Evolutionary conservation across 2,888 invertebrate genomes (phyloP).

Genomic region (Dolichomitus sp.): DNA sequence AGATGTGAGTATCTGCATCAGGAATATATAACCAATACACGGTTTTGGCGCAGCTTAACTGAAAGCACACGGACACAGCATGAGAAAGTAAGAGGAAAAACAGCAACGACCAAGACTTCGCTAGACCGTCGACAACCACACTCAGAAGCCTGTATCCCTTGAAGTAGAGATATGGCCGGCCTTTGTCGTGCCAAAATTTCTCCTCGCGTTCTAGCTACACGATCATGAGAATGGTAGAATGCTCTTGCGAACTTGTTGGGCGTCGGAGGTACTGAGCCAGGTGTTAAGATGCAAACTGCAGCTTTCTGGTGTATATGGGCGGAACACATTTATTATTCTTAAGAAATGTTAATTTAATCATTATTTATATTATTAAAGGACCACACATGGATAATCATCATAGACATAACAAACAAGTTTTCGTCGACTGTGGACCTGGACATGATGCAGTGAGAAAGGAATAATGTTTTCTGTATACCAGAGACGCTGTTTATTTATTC

Average conservation of each 20-base stretch:
- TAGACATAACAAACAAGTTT: neutral
- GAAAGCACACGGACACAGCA: slow-evolving; percentile 65
- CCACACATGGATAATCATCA: neutral
- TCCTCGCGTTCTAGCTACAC: slow-evolving; percentile 33
- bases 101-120: slow-evolving; percentile 19
- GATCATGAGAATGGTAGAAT: neutral
- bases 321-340: neutral
- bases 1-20: slow-evolving; percentile 2
- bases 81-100: slow-evolving; percentile 29
- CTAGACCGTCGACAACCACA: neutral
- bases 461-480: neutral
- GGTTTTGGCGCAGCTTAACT: slow-evolving; percentile 70
- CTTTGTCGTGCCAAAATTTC: slow-evolving; percentile 82
- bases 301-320: neutral
- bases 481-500: neutral
- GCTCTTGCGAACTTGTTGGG: neutral
- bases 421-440: neutral
- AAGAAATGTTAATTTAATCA: neutral
- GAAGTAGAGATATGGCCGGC: slow-evolving; percentile 78
- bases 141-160: slow-evolving; percentile 73
- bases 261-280: slow-evolving; percentile 1
- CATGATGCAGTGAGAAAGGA: neutral
- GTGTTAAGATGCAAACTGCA: slow-evolving; percentile 1
- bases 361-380: neutral
- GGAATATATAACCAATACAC: slow-evolving; percentile 75